phyloP scores from a whole-genome alignment of 1,140 invertebrate genomes.

The Delia radicum region DNA sequence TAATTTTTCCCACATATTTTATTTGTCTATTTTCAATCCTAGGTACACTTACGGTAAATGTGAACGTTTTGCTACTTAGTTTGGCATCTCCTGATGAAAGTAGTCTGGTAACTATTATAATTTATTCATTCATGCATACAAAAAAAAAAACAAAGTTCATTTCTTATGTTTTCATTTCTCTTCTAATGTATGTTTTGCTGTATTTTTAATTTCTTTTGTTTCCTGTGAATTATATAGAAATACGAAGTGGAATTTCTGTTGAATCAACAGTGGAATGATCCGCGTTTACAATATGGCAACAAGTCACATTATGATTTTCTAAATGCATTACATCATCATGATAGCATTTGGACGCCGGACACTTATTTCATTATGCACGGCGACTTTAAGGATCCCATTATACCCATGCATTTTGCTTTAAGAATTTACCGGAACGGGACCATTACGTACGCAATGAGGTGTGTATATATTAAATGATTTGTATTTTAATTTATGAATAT shows the following conservation, averaged over 20 bases:
- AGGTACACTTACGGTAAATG: slow-evolving; percentile 88
- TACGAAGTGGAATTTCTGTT: slow-evolving; percentile 92
- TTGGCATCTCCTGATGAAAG: slow-evolving; percentile 93
- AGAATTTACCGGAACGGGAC: slow-evolving; percentile 88
- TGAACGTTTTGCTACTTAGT: slow-evolving; percentile 88
- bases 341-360: slow-evolving; percentile 88
- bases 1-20: not conserved
- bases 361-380: slow-evolving; percentile 95
- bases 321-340: slow-evolving; percentile 87
- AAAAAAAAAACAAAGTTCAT: not conserved
- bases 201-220: not conserved
- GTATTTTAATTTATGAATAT: not conserved
- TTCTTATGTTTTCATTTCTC: not conserved
- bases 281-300: slow-evolving; percentile 80
- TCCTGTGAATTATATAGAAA: no score
- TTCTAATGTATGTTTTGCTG: not conserved
- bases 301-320: slow-evolving; percentile 81
- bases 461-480: slow-evolving; percentile 40
- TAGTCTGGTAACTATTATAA: slow-evolving; percentile 79
- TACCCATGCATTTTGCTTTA: slow-evolving; percentile 86
- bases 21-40: not conserved
- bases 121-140: not conserved
- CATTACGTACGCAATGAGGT: slow-evolving; percentile 90
- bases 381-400: slow-evolving; percentile 88
- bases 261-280: slow-evolving; percentile 89